Evolutionary conservation across 1,140 invertebrate species (phyloP), one percentile per base, ranked within the genome.

Genomic region (Ruditapes philippinarum): DNA sequence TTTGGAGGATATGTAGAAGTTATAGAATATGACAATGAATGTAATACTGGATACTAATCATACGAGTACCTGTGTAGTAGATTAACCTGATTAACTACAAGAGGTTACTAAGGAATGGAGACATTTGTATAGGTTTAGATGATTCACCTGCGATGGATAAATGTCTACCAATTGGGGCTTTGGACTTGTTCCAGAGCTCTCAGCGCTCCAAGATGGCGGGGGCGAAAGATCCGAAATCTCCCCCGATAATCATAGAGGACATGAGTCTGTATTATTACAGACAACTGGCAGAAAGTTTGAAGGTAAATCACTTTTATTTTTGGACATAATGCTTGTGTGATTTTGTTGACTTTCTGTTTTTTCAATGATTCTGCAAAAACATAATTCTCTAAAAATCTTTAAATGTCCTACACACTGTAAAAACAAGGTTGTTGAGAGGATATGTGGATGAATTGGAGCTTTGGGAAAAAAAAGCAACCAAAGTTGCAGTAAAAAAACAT

Each of bases 211-310:
- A 76, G 57, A 49, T 76, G 87, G 62, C 33, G 49, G 83, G 49
- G 78, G 88, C 81, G 40, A 80, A 57, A 22, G 84, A 28, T 22
- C 51, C 65, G 11, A 82, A 33, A 14, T 82, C 88, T 28, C 88
- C 89, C 7, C 82, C 89, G n/a, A 89, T 93, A 36, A 94, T 94
- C 25, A 60, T 94, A 14, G 93, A 93, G 90, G 94, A 95, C 68
- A 93, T 95, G 93, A 92, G 91, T 73, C 54, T 95, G 76, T 94
- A 92, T 74, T 95, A 95, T 78, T 94, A 93, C 70, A 65, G 92
- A 36, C 94, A 95, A 87, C 62, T 95, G 73, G 94, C 93, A n/a
- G 68, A 91, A 74, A 94, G 89, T 73, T 70, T 95, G 45, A 82
- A 93, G 94, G 94, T 95, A 91, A 83, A 11, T 33, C 3, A 17